phyloP scores from a whole-genome alignment of 2,888 invertebrate genomes.

The Dyspetes luteomarginatus region DNA sequence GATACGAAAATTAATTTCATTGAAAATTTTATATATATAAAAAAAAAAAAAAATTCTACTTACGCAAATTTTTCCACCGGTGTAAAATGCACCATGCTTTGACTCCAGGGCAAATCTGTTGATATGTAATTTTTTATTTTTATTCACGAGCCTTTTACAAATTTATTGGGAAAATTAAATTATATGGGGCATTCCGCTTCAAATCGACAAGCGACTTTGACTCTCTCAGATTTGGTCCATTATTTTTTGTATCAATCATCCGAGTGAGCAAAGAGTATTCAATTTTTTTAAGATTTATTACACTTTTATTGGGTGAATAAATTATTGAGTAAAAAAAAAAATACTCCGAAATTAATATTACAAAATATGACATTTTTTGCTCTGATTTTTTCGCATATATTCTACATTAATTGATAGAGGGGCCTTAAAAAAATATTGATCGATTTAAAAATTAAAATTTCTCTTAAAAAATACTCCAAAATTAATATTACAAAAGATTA shows the following conservation, averaged over 20 bases:
- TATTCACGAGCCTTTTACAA: not conserved
- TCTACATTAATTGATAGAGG: too few relatives aligned
- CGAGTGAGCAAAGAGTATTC: too few relatives aligned
- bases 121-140: constrained; percentile 68
- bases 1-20: too few relatives aligned
- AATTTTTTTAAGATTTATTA: too few relatives aligned
- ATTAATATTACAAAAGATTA: not conserved
- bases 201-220: too few relatives aligned
- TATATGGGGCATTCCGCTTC: not conserved
- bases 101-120: constrained; percentile 90
- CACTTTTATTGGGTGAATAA: too few relatives aligned
- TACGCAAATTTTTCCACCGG: constrained; percentile 86
- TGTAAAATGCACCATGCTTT: constrained; percentile 91
- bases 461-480: constrained; percentile 3
- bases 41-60: constrained; percentile 34
- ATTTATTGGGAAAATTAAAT: not conserved
- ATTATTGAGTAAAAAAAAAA: not conserved
- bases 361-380: too few relatives aligned
- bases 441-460: too few relatives aligned
- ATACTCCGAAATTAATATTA: not conserved
- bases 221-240: too few relatives aligned
- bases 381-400: too few relatives aligned
- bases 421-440: too few relatives aligned
- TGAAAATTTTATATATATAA: constrained; percentile 26
- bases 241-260: too few relatives aligned